A percentile compares a stretch with the other conserved stretches of the same genome.
Evolutionary conservation across 1,140 invertebrate genomes (phyloP).

Genomic region (Leptinotarsa lineolata): DNA sequence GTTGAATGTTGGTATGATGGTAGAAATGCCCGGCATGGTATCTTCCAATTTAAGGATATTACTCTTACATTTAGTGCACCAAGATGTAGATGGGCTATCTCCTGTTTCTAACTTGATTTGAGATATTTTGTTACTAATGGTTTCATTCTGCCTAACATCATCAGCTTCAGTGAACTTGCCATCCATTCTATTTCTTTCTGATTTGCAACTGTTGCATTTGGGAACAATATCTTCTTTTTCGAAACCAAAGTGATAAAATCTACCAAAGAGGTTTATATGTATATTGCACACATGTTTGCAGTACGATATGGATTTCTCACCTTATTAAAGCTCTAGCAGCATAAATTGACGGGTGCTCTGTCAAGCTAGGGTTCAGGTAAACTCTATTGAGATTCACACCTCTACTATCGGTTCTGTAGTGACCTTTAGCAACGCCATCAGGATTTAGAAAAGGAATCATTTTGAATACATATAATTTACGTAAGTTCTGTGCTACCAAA

Average conservation of each 20-base stretch:
- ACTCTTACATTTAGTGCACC: constrained; percentile 50
- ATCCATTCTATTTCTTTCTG: constrained; percentile 26
- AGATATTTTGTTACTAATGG: constrained; percentile 49
- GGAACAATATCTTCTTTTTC: constrained; percentile 57
- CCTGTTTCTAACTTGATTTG: constrained; percentile 58
- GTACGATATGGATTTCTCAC: constrained; percentile 34
- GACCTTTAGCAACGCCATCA: constrained; percentile 86
- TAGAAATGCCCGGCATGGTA: constrained; percentile 49
- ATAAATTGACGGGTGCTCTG: constrained; percentile 81
- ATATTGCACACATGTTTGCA: background rate
- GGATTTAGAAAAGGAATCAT: constrained; percentile 92
- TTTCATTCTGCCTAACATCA: constrained; percentile 33
- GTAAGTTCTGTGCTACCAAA: constrained; percentile 70
- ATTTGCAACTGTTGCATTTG: constrained; percentile 36
- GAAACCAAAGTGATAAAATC: constrained; percentile 63
- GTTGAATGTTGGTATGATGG: constrained; percentile 43
- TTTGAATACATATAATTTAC: constrained; percentile 87
- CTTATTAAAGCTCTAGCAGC: constrained; percentile 79
- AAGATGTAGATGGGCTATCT: constrained; percentile 28
- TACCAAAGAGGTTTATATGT: constrained; percentile 40
- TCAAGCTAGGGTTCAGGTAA: constrained; percentile 76
- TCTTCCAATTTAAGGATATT: constrained; percentile 45
- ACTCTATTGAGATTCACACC: constrained; percentile 90
- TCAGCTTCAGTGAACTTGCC: constrained; percentile 29
- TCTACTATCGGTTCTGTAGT: constrained; percentile 86